phyloP scores from a whole-genome alignment of 2,113 vertebrate genomes.

The Plotosus lineatus region DNA sequence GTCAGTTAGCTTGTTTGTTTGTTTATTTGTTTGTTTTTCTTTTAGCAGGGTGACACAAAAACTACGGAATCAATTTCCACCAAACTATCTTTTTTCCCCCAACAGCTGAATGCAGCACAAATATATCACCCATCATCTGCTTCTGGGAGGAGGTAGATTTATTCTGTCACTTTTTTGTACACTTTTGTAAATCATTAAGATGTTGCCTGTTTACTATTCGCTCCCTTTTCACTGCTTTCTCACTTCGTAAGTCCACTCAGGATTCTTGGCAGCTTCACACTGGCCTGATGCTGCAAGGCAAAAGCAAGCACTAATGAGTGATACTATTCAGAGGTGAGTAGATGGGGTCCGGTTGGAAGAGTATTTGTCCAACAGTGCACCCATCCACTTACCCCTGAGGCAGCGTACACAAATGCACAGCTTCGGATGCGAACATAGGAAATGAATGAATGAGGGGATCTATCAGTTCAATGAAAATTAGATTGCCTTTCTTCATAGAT shows the following conservation, averaged over 20 bases:
- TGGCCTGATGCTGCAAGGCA: constrained; percentile 31
- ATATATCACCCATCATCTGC: neutral
- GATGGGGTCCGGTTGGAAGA: constrained; percentile 1
- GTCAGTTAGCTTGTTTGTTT: too few relatives aligned
- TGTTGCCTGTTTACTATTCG: constrained; percentile 24
- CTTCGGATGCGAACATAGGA: constrained; percentile 11
- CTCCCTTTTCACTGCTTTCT: constrained; percentile 7
- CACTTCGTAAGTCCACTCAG: constrained; percentile 29
- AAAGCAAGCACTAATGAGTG: constrained; percentile 40
- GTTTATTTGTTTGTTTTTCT: too few relatives aligned
- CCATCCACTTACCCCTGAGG: constrained; percentile 25
- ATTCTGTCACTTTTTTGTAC: constrained; percentile 28
- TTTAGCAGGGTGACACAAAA: too few relatives aligned
- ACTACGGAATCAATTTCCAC: too few relatives aligned
- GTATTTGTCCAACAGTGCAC: constrained; percentile 32
- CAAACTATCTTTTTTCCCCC: neutral
- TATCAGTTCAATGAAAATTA: constrained; percentile 13
- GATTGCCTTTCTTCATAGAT: constrained; percentile 3
- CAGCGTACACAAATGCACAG: constrained; percentile 25
- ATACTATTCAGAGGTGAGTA: constrained; percentile 20
- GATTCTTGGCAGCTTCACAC: constrained; percentile 26
- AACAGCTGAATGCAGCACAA: neutral
- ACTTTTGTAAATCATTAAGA: constrained; percentile 31
- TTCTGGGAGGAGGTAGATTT: neutral
- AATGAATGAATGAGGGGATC: neutral